Evolutionary conservation across 2,797 vertebrate genomes (phyloP), one percentile per base, ranked within the genome.

Genomic region (Mormyrus hasselquistii): DNA sequence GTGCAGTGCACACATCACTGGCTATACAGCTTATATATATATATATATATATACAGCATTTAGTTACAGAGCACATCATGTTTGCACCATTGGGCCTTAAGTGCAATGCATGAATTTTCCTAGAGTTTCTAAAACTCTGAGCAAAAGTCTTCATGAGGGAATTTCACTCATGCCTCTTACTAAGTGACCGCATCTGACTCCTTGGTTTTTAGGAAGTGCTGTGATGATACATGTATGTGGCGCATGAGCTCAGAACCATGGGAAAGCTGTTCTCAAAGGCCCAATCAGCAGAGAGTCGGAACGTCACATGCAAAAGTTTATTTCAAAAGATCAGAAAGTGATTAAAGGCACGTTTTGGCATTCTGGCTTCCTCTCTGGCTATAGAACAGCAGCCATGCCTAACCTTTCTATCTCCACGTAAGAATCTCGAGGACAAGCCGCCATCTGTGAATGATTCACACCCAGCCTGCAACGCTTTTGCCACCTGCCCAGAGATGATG

Each of bases 401-500:
- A 83, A 88, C 73, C 34, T 76, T 47, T 25, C 50, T 29, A 83
- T 57, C 53, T 87, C 34, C 86, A 87, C 86, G 19, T 49, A 87
- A 86, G 85, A 47, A 52, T 87, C 86, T 34, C 34, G 38, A 50
- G 19, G 69, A 83, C 38, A 53, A 9, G 47, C 34, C 44, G 12
- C 79, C 55, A 50, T 85, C 50, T 50, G 57, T 55, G 79, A 90
- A 73, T 90, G 49, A 88, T 88, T 90, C 62, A 90, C 41, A 57
- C 47, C 16, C 16, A 34, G 47, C 84, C 59, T 47, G 12, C 29
- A 14, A 47, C 1, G 29, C 62, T 79, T 69, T 50, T 73, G 8
- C 50, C 89, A 52, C 76, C 82, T 88, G 89, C 88, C 82, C 59
- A 49, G 62, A 25, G 83, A 76, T 55, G 89, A 76, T 85, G 57